Evolutionary conservation across 1,140 invertebrate species (phyloP).

Genomic region (Paraescarpia echinospica): DNA sequence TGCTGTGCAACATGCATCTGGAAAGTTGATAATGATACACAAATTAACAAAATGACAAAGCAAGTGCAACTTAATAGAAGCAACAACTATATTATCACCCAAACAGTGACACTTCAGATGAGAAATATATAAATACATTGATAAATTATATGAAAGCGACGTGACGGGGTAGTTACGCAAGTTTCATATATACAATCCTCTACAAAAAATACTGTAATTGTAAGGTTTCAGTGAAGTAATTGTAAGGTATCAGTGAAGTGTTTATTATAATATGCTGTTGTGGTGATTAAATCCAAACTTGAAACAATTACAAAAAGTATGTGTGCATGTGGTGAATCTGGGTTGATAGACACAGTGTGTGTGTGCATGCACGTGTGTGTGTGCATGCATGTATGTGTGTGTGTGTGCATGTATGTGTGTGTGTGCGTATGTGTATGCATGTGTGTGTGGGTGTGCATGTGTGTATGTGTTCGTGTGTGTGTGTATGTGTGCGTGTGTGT

Average conservation of each 20-base stretch:
- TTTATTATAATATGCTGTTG: neutral
- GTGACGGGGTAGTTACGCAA: neutral
- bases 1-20: neutral
- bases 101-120: neutral
- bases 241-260: neutral
- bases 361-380: neutral
- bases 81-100: neutral
- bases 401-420: too few species aligned
- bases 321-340: too few species aligned
- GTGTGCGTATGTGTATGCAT: too few species aligned
- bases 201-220: neutral
- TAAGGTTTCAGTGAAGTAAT: neutral
- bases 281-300: neutral
- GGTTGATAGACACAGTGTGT: neutral
- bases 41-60: neutral
- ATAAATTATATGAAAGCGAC: neutral
- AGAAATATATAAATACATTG: neutral
- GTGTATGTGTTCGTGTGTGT: too few species aligned
- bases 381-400: too few species aligned
- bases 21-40: neutral
- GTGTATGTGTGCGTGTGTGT: too few species aligned
- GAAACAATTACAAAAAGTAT: too few species aligned
- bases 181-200: neutral
- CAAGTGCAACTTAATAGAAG: neutral
- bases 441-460: too few species aligned